These are phyloP conservation scores for Proterorhinus semilunaris DNA, from an alignment of 2,113 vertebrate genomes.

Conservation along the genomic window DNA sequence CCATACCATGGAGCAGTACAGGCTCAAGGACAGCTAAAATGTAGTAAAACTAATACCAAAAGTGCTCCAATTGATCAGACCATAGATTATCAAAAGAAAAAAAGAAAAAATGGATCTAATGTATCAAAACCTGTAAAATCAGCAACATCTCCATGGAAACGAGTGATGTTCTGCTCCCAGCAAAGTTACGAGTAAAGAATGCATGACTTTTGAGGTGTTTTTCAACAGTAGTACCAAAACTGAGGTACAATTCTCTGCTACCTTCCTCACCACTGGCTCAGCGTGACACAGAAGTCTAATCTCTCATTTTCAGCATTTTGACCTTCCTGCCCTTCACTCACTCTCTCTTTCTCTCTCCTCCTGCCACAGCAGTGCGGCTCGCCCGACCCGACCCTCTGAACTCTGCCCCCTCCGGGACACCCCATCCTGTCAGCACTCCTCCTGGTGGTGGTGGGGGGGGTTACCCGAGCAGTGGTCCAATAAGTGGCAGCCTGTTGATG, in stretches of 20 bases:
- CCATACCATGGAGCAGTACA: no score
- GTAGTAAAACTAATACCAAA: no score
- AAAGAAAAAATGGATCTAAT: no score
- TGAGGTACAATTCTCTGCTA: background rate
- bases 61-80: no score
- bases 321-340: constrained; percentile 49
- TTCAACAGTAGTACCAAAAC: no score
- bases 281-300: background rate
- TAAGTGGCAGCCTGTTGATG: constrained; percentile 59
- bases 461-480: constrained; percentile 38
- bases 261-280: constrained; percentile 1
- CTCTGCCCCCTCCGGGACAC: constrained; percentile 51
- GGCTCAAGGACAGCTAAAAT: no score
- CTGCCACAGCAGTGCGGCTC: constrained; percentile 44
- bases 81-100: no score
- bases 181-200: no score
- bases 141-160: no score
- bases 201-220: no score
- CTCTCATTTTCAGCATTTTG: constrained; percentile 40
- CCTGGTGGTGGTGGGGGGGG: constrained; percentile 36
- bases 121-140: no score
- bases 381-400: constrained; percentile 65
- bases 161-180: no score
- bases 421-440: constrained; percentile 67
- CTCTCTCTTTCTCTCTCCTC: constrained; percentile 12